Evolutionary conservation across 1,140 invertebrate species (phyloP), one percentile per base, ranked within the genome.

Genomic region (Drosophila quadrilineata): DNA sequence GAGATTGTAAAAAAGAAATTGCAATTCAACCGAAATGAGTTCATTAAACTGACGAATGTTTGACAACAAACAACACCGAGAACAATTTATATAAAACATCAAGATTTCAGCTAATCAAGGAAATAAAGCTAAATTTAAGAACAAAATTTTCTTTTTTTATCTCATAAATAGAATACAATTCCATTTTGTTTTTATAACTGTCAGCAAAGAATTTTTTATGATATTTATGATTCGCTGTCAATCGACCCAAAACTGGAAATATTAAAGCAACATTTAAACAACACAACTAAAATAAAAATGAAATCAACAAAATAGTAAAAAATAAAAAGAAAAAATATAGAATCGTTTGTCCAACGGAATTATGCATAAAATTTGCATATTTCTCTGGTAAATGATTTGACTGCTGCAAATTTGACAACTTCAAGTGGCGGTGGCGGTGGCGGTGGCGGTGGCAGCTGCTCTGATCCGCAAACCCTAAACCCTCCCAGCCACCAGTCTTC

Each of bases 361-460:
- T 62, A 53, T 76, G 69, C 45, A 84, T 43, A 41, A 46, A 49
- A 82, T 73, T 69, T 72, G 57, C 64, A 84, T 76, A 82, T 76
- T 84, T 46, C 45, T 38, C 64, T 73, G 52, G 59, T 60, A 84
- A 76, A 72, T 73, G 64, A 84, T 84, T 84, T 48, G 63, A 76
- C 72, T 82, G 72, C 76, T 64, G 46, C 54, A 71, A 76, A 84
- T 80, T 76, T 82, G 76, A 82, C 72, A 76, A 76, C 64, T 82
- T 82, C 77, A 82, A 82, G 73, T 76, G 76, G 72, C 68, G 69
- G 58, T 60, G 67, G 76, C 76, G 76, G 75, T 76, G 71, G 62
- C 62, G n/a, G 73, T 76, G 76, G 72, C 68, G 69, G 58, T 60
- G 67, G 76, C 76, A 82, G 75, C 75, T 75, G 62, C 62, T 9